phyloP scores from a whole-genome alignment of 2,797 vertebrate genomes.

The Streptopelia turtur region DNA sequence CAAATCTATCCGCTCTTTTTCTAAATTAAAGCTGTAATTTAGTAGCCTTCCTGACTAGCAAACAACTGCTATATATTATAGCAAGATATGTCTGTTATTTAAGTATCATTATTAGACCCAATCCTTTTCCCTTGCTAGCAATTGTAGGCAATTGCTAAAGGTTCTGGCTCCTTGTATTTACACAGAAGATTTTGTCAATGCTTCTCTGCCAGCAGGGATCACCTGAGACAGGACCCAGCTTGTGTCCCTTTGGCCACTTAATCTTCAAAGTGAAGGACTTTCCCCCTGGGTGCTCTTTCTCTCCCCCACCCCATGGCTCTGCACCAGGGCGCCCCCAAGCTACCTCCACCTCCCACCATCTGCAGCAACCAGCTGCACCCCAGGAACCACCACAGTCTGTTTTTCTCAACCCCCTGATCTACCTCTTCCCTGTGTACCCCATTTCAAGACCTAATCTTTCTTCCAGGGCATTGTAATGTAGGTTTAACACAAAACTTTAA shows the following conservation, averaged over 20 bases:
- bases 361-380: neutral
- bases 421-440: accelerated
- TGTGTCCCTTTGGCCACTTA: neutral
- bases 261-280: neutral
- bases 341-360: neutral
- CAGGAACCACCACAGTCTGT: neutral
- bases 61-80: neutral
- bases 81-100: neutral
- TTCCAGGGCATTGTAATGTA: neutral
- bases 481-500: neutral
- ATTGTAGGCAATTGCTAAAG: neutral
- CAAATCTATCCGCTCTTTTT: neutral
- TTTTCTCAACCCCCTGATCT: neutral
- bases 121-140: neutral
- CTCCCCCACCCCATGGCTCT: neutral
- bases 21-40: neutral
- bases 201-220: neutral
- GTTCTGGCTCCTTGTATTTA: neutral
- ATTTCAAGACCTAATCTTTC: neutral
- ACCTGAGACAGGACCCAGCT: neutral
- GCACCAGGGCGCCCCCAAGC: neutral
- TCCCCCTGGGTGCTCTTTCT: neutral
- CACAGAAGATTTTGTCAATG: neutral
- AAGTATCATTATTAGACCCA: neutral
- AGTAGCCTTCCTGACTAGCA: neutral